Evolutionary conservation across 2,797 vertebrate genomes (phyloP).

Genomic region (Tamandua tetradactyla): DNA sequence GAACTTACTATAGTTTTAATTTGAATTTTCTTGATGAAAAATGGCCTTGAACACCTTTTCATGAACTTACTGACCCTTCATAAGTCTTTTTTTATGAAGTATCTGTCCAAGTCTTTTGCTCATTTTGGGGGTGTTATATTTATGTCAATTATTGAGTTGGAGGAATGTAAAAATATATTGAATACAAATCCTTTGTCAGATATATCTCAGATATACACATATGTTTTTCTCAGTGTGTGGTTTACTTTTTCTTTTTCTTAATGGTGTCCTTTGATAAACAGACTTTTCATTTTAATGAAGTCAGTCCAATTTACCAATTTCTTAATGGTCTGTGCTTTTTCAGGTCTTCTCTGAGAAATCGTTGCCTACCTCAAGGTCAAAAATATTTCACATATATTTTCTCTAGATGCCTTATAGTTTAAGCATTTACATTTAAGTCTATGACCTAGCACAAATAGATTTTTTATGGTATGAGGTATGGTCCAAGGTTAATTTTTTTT

Average conservation of each 20-base stretch:
- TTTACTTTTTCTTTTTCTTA: not conserved
- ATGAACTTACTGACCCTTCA: not conserved
- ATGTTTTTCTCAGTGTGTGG: not conserved
- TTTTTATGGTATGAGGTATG: not conserved
- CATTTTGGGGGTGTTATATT: not conserved
- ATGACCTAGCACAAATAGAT: not conserved
- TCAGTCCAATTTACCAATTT: not conserved
- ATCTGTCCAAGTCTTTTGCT: not conserved
- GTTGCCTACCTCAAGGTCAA: not conserved
- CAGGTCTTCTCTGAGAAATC: not conserved
- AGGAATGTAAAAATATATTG: not conserved
- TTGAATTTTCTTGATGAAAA: slow-evolving; percentile 28
- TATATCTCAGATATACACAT: not conserved
- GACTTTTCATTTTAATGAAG: slow-evolving; percentile 7
- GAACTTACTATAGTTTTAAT: not conserved
- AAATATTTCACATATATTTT: not conserved
- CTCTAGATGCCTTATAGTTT: not conserved
- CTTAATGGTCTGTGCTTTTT: not conserved
- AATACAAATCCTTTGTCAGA: not conserved
- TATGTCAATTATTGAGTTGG: slow-evolving; percentile 16
- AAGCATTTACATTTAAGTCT: not conserved
- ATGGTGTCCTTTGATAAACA: not conserved
- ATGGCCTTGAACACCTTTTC: not conserved
- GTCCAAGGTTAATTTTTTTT: not conserved
- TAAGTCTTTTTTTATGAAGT: not conserved